phyloP scores from a whole-genome alignment of 2,113 vertebrate species.

The Trinectes maculatus region DNA sequence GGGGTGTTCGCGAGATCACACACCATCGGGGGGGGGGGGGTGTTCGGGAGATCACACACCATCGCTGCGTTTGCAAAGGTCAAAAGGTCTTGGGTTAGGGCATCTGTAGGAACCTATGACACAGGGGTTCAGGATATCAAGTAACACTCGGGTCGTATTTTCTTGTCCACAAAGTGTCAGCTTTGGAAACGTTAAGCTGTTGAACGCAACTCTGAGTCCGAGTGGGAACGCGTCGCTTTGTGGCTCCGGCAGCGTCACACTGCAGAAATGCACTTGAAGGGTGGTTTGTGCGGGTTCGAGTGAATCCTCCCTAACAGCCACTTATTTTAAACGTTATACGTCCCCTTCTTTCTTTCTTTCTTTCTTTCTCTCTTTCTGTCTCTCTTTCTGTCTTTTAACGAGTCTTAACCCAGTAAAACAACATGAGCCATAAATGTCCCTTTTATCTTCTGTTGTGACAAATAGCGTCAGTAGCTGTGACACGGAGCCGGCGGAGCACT shows the following conservation, averaged over 20 bases:
- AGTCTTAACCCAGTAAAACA: slow-evolving; percentile 29
- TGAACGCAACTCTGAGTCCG: slow-evolving; percentile 43
- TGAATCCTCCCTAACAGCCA: slow-evolving; percentile 12
- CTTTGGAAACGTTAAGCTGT: slow-evolving; percentile 66
- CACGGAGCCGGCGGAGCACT: slow-evolving; percentile 56
- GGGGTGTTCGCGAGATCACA: slow-evolving; percentile 57
- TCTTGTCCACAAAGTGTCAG: slow-evolving; percentile 68
- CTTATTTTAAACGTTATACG: slow-evolving; percentile 34
- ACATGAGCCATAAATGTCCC: slow-evolving; percentile 46
- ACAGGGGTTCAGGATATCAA: slow-evolving; percentile 75
- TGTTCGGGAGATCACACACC: slow-evolving; percentile 50
- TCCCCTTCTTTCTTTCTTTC: background rate
- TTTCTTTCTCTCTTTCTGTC: background rate
- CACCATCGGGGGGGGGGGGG: slow-evolving; percentile 46
- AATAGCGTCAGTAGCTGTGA: slow-evolving; percentile 68
- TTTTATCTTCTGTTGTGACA: slow-evolving; percentile 68
- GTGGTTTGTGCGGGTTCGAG: slow-evolving; percentile 35
- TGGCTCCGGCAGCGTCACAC: slow-evolving; percentile 17
- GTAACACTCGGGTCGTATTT: slow-evolving; percentile 65
- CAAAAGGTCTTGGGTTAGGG: slow-evolving; percentile 59
- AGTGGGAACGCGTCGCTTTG: slow-evolving; percentile 46
- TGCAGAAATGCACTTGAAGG: slow-evolving; percentile 11
- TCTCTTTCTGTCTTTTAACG: slow-evolving; percentile 8
- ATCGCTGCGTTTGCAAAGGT: slow-evolving; percentile 55
- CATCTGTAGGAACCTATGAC: slow-evolving; percentile 75